These are phyloP conservation scores for Pogonomyrmex californicus DNA, from an alignment of 1,140 invertebrate genomes.

Conservation along the genomic window DNA sequence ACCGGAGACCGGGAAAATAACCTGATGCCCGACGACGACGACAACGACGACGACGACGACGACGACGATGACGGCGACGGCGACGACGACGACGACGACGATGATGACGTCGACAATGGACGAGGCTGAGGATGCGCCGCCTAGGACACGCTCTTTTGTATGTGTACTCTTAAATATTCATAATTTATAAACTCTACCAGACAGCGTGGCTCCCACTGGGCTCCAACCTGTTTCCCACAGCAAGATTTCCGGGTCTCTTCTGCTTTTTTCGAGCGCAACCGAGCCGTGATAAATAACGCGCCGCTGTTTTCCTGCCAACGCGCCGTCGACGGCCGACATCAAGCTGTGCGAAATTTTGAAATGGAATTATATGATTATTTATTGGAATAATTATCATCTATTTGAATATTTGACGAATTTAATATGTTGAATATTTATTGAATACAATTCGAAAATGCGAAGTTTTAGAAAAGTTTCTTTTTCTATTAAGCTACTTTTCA, in stretches of 20 bases:
- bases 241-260: slow-evolving; percentile 60
- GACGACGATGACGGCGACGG: not conserved
- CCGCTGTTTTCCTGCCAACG: slow-evolving; percentile 30
- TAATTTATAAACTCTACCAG: slow-evolving; percentile 75
- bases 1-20: slow-evolving; percentile 75
- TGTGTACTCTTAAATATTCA: slow-evolving; percentile 72
- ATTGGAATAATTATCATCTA: not conserved
- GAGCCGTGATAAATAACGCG: slow-evolving; percentile 37
- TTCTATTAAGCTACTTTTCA: not conserved
- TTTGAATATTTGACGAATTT: not conserved
- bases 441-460: not conserved
- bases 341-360: not conserved
- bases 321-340: not conserved
- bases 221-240: slow-evolving; percentile 59
- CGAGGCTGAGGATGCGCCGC: not conserved
- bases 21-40: slow-evolving; percentile 44
- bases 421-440: not conserved
- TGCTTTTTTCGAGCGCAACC: slow-evolving; percentile 33
- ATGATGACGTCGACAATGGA: slow-evolving; percentile 6
- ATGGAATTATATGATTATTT: not conserved
- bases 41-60: not conserved
- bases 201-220: slow-evolving; percentile 36
- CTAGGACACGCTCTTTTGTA: not conserved
- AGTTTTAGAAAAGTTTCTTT: not conserved
- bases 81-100: not conserved